Conservation (phyloP, 2,888 invertebrate species). For the Hirudinaria manillensis region DNA sequence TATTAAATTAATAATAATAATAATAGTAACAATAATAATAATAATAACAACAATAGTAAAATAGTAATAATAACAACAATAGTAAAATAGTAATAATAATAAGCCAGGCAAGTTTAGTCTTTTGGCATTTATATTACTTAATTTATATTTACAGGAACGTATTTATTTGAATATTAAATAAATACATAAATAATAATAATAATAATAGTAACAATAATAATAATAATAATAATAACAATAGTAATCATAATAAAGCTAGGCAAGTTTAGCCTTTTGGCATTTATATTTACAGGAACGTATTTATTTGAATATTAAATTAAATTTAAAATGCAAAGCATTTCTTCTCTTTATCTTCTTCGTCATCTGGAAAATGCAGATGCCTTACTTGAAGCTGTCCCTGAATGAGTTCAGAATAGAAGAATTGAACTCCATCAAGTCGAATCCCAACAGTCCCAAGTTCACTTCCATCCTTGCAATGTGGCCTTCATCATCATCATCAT, state of each 20-base stretch:
- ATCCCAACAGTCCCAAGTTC: background rate
- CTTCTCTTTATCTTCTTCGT: background rate
- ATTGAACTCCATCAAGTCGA: background rate
- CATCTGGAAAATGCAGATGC: background rate
- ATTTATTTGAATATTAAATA: background rate
- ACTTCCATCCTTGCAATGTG: background rate
- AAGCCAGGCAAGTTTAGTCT: background rate
- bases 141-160: background rate
- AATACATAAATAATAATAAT: background rate
- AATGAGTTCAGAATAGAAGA: conserved; percentile 12
- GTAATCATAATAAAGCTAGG: no score
- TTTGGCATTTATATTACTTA: background rate
- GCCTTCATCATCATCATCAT: conserved; percentile 2
- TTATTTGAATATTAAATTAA: no score
- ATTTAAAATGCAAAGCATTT: no score
- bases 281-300: no score
- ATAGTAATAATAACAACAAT: background rate
- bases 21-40: background rate
- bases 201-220: background rate
- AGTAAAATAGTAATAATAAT: no score
- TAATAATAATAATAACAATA: no score
- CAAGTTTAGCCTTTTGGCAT: no score
- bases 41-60: no score
- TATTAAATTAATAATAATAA: background rate
- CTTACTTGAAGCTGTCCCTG: conserved; percentile 6